Conservation (phyloP, 2,797 vertebrate genomes). For the Lycodopsis pacificus region DNA sequence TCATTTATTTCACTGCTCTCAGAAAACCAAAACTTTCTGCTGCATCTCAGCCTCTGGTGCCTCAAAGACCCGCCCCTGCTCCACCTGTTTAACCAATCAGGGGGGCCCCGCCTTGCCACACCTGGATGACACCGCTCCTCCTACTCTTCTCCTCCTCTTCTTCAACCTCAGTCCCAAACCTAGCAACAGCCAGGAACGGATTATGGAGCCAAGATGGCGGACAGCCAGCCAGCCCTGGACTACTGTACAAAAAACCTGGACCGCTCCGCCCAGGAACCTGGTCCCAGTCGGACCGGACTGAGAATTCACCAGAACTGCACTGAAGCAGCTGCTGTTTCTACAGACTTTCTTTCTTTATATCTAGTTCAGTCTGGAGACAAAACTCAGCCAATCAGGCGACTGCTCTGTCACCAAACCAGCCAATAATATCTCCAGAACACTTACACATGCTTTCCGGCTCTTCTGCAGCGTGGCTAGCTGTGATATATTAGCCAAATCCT, state of each 20-base stretch:
- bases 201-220: conserved; percentile 9
- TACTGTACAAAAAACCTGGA: not conserved
- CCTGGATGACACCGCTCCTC: conserved; percentile 6
- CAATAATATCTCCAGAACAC: conserved; percentile 30
- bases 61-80: conserved; percentile 84
- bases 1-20: not conserved
- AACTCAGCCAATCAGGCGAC: not conserved
- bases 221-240: not conserved
- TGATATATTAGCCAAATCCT: too few relatives aligned
- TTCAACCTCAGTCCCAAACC: conserved; percentile 15
- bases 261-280: not conserved
- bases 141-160: conserved; percentile 9
- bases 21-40: conserved; percentile 80
- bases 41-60: conserved; percentile 78
- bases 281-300: not conserved
- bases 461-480: too few relatives aligned
- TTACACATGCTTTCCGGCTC: too few relatives aligned
- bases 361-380: conserved; percentile 6
- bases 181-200: conserved; percentile 6
- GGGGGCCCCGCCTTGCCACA: not conserved
- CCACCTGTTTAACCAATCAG: conserved; percentile 80
- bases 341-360: not conserved
- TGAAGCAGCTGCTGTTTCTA: conserved; percentile 7
- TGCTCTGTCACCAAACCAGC: conserved; percentile 41
- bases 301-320: conserved; percentile 9